Conservation (phyloP, 2,113 vertebrate species). For the Cyanocitta stelleri region DNA sequence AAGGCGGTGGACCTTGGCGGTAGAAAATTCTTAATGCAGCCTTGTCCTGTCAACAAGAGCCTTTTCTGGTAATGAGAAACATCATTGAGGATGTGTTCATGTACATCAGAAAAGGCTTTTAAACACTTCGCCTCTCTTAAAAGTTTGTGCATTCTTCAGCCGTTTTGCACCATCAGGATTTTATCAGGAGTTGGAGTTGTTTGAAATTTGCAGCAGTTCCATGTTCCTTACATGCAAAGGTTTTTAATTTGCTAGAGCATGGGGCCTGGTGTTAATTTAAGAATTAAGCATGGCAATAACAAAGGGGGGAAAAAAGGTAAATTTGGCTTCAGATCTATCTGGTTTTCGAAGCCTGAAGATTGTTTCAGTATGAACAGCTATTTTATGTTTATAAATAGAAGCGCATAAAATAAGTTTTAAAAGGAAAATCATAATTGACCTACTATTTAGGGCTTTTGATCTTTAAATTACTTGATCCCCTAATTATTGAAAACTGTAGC, state of each 20-base stretch:
- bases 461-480: slow-evolving; percentile 3
- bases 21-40: neutral
- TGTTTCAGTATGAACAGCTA: neutral
- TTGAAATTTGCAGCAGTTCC: neutral
- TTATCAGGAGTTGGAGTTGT: neutral
- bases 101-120: neutral
- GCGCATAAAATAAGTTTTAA: neutral
- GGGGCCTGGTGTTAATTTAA: neutral
- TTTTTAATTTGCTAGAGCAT: neutral
- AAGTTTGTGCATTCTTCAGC: neutral
- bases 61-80: neutral
- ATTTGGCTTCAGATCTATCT: neutral
- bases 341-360: neutral
- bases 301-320: neutral
- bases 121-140: neutral
- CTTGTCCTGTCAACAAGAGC: neutral
- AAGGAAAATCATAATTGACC: neutral
- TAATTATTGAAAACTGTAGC: slow-evolving; percentile 7
- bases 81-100: neutral
- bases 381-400: slow-evolving; percentile 33
- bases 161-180: neutral
- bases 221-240: neutral
- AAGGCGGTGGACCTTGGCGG: rapidly evolving
- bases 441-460: slow-evolving; percentile 26
- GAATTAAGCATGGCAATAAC: neutral